phyloP scores from a whole-genome alignment of 2,797 vertebrate species.

The Lutjanus argentimaculatus region DNA sequence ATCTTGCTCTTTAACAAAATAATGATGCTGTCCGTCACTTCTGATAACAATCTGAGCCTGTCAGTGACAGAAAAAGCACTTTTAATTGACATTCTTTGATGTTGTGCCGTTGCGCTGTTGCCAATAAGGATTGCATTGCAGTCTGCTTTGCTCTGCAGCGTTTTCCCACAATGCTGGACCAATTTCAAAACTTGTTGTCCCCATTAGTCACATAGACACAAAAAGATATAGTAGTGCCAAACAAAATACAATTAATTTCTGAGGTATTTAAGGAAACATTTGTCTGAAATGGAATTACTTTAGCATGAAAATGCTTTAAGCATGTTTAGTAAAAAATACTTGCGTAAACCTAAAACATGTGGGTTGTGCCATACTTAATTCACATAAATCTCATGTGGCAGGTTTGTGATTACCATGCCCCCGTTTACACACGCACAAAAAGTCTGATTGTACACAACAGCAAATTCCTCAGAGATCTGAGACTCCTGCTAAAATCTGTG shows the following conservation, averaged over 20 bases:
- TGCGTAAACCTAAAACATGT: neutral
- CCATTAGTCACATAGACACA: too few relatives aligned
- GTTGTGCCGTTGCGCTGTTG: too few relatives aligned
- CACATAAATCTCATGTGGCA: neutral
- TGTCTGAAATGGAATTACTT: neutral
- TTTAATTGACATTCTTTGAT: too few relatives aligned
- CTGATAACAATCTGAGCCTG: too few relatives aligned
- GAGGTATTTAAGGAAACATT: conserved; percentile 1
- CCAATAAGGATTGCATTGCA: too few relatives aligned
- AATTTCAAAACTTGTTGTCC: too few relatives aligned
- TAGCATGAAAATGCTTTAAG: neutral
- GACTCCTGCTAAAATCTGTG: conserved; percentile 24
- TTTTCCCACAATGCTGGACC: too few relatives aligned
- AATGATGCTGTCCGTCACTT: too few relatives aligned
- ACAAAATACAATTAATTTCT: neutral
- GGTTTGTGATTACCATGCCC: neutral
- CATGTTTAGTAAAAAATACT: neutral
- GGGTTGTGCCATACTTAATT: neutral
- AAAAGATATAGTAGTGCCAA: neutral
- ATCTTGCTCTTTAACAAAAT: too few relatives aligned
- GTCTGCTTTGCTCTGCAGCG: too few relatives aligned
- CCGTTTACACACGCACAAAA: neutral
- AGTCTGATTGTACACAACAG: neutral
- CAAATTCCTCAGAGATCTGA: conserved; percentile 4
- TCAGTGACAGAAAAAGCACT: too few relatives aligned